Conservation (phyloP, 2,113 vertebrate genomes). For the Laticauda laticaudata region DNA sequence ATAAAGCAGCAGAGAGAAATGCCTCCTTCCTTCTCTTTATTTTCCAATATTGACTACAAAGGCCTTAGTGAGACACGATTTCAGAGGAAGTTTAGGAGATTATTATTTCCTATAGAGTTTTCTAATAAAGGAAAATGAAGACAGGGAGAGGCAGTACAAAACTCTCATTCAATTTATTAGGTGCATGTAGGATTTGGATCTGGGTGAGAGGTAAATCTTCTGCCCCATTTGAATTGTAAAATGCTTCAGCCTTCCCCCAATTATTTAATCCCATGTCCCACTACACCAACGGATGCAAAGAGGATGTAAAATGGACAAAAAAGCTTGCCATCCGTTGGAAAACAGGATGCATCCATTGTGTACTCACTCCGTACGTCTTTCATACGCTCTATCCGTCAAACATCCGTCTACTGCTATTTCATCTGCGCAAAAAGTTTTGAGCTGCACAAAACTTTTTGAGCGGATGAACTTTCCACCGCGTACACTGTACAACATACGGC, state of each 20-base stretch:
- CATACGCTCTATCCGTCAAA: too few relatives aligned
- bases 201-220: not conserved
- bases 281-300: too few relatives aligned
- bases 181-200: not conserved
- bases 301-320: too few relatives aligned
- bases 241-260: not conserved
- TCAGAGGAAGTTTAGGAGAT: constrained; percentile 30
- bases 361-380: too few relatives aligned
- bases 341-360: too few relatives aligned
- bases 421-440: too few relatives aligned
- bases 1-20: constrained; percentile 26
- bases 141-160: not conserved
- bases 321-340: too few relatives aligned
- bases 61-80: constrained; percentile 37
- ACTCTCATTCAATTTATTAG: not conserved
- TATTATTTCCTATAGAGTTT: constrained; percentile 9
- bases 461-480: too few relatives aligned
- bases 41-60: constrained; percentile 38
- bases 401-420: too few relatives aligned
- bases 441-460: too few relatives aligned
- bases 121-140: constrained; percentile 11
- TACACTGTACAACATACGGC: too few relatives aligned
- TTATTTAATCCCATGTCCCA: not conserved
- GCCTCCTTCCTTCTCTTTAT: constrained; percentile 22
- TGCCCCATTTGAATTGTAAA: not conserved